A percentile compares a stretch with the other conserved stretches of the same genome.
Conservation (phyloP, 2,888 invertebrate genomes). For the Microctonus aethiopoides region DNA sequence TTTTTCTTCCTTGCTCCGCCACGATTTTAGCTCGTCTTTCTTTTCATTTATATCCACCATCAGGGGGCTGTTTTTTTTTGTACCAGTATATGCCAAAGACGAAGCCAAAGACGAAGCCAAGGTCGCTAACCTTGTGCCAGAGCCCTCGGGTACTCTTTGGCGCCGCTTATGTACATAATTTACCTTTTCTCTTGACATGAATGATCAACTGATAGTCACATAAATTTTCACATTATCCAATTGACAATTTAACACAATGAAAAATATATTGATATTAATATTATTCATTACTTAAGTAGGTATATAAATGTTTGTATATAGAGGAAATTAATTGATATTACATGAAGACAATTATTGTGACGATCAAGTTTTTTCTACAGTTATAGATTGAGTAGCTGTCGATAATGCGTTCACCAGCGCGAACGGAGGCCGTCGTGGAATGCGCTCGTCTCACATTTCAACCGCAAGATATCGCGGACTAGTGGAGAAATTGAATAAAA, state of each 20-base stretch:
- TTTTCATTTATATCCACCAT: conserved; percentile 44
- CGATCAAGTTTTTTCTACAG: background rate
- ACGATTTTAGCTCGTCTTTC: conserved; percentile 33
- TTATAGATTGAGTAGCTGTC: conserved; percentile 27
- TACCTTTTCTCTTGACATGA: conserved; percentile 38
- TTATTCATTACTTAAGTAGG: no score
- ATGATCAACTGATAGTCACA: conserved; percentile 11
- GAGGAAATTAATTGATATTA: background rate
- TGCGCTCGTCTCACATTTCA: conserved; percentile 55
- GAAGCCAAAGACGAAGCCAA: conserved; percentile 39
- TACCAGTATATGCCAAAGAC: conserved; percentile 21
- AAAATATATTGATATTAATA: background rate
- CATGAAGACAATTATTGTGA: background rate
- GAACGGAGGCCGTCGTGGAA: conserved; percentile 45
- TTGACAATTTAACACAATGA: background rate
- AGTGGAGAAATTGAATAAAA: conserved; percentile 17
- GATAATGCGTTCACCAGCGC: conserved; percentile 33
- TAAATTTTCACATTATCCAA: background rate
- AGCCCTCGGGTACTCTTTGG: conserved; percentile 55
- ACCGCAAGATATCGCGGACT: conserved; percentile 43
- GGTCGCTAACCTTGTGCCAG: conserved; percentile 43
- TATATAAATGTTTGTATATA: background rate
- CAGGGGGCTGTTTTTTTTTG: conserved; percentile 45
- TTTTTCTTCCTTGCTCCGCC: conserved; percentile 25
- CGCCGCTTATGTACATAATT: conserved; percentile 45